Evolutionary conservation across 2,113 vertebrate species (phyloP).

Genomic region (Lepidiolamprologus cunningtoni): DNA sequence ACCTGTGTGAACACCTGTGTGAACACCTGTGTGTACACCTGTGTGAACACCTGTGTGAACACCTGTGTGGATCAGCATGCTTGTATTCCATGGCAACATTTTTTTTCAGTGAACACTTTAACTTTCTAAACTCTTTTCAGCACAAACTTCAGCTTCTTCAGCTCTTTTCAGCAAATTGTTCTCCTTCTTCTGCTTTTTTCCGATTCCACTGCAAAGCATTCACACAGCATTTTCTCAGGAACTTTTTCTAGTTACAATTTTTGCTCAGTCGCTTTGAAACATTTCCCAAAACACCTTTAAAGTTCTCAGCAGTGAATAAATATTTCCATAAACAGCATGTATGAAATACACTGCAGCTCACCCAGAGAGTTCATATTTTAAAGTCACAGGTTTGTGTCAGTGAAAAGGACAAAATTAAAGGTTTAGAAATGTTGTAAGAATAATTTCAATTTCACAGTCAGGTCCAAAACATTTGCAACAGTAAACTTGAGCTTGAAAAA

Average conservation of each 20-base stretch:
- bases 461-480: too few relatives aligned
- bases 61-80: background rate
- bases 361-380: background rate
- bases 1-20: rapidly evolving
- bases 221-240: rapidly evolving
- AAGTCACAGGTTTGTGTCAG: background rate
- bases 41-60: rapidly evolving
- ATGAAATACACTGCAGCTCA: background rate
- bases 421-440: background rate
- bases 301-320: background rate
- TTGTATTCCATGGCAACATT: background rate
- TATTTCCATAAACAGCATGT: background rate
- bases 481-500: background rate
- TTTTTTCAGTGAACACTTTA: background rate
- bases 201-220: rapidly evolving
- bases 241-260: background rate
- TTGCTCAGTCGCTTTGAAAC: background rate
- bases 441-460: background rate
- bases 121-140: background rate
- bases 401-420: background rate
- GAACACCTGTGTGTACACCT: rapidly evolving
- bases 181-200: background rate
- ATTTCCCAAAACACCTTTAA: background rate
- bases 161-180: background rate
- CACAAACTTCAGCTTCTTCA: background rate